Evolutionary conservation across 2,113 vertebrate genomes (phyloP), one percentile per base, ranked within the genome.

Genomic region (Pholis gunnellus): DNA sequence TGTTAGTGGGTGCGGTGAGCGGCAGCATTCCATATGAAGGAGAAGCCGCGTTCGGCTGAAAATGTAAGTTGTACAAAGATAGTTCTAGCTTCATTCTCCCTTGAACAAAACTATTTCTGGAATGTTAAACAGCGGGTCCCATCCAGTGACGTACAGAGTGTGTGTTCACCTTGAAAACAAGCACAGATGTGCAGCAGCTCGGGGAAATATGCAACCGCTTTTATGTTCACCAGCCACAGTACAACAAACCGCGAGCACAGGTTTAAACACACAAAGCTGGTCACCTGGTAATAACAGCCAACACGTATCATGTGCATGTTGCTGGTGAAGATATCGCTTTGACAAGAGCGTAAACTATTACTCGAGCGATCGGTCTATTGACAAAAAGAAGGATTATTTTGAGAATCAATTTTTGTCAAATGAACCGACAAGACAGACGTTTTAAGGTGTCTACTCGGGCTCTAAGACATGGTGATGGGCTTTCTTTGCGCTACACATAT

Each of bases 121-220:
- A 94, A 94, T 94, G 93, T 93, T 88, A 90, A 89, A 92, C 92
- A 88, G 75, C 38, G 15, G 57, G 88, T 89, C 87, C 68, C 78
- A 69, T 69, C 77, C 82, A 20, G 56, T 80, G 77, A 75, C 56
- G 6, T 63, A 31, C 34, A n/a, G 46, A 66, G 64, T 73, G 75
- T 73, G 75, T 31, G 66, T 83, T 82, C 42, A 69, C 78, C 71
- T 11, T 87, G 70, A 87, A 85, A 82, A 71, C 74, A 76, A 18
- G 42, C 78, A 59, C 82, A 91, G 81, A 92, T 86, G 88, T 85
- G 65, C 60, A 31, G 57, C 60, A 25, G 42, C 64, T 48, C 71
- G 7, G 20, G 40, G 56, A 87, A 57, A 57, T 79, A 44, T 27
- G 36, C 38, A 42, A 60, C 9, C 42, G 18, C 65, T 72, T 70